These are phyloP conservation scores for Orcinus orca DNA, from an alignment of 2,113 vertebrate genomes.

Conservation along the genomic window DNA sequence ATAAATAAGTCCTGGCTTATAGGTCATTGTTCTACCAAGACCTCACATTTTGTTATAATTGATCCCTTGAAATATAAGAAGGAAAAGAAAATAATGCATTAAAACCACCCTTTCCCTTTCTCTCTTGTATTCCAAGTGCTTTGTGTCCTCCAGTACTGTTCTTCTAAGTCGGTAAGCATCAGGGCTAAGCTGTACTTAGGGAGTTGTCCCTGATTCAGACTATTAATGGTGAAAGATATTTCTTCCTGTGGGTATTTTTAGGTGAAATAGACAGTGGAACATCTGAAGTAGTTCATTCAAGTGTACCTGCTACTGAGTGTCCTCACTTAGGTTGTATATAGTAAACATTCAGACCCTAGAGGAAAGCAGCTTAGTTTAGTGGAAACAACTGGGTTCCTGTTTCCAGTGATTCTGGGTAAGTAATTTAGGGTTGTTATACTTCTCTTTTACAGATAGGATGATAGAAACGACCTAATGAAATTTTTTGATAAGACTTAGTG, in stretches of 20 bases:
- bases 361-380: background rate
- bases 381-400: background rate
- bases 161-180: background rate
- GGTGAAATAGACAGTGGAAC: background rate
- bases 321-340: background rate
- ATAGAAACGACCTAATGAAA: background rate
- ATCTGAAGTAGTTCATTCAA: background rate
- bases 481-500: background rate
- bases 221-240: background rate
- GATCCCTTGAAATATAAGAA: background rate
- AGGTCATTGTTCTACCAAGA: background rate
- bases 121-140: background rate
- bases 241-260: slow-evolving; percentile 27
- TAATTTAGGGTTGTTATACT: background rate
- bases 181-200: background rate
- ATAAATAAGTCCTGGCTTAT: background rate
- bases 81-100: slow-evolving; percentile 6
- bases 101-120: background rate
- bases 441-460: background rate
- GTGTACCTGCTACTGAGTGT: background rate
- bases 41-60: background rate
- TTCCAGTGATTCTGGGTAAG: background rate
- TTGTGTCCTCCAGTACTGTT: background rate
- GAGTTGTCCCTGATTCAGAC: slow-evolving; percentile 14
- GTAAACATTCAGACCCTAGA: background rate